These are phyloP conservation scores for Ploceus nigricollis DNA, from an alignment of 2,113 vertebrate genomes.

Conservation along the genomic window DNA sequence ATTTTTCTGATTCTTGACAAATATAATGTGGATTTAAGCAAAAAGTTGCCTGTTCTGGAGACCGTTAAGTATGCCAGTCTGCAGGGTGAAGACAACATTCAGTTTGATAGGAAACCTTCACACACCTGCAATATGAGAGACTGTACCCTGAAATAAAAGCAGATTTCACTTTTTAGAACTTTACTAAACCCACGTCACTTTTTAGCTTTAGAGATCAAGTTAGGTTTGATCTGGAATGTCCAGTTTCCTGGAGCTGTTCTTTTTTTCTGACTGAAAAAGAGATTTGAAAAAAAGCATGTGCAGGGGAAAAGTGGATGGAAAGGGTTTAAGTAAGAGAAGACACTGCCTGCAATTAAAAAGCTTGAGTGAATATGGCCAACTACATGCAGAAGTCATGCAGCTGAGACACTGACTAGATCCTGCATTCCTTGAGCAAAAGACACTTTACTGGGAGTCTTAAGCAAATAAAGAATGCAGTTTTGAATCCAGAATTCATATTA, in stretches of 20 bases:
- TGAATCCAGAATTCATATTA: conserved; percentile 50
- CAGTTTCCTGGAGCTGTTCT: neutral
- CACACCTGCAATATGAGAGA: neutral
- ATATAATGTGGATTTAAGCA: neutral
- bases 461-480: conserved; percentile 48
- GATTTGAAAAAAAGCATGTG: neutral
- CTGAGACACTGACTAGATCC: neutral
- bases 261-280: neutral
- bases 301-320: neutral
- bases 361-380: neutral
- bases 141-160: neutral
- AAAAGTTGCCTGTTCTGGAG: neutral
- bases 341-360: neutral
- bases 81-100: neutral
- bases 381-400: neutral
- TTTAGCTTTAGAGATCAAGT: neutral
- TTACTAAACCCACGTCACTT: neutral
- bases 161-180: neutral
- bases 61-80: neutral
- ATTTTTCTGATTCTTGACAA: neutral
- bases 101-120: neutral
- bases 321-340: neutral
- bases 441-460: conserved; percentile 32
- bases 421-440: neutral
- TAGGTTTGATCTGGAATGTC: neutral